Conservation (phyloP, 2,888 invertebrate genomes). For the Aleiodes leptofemur region DNA sequence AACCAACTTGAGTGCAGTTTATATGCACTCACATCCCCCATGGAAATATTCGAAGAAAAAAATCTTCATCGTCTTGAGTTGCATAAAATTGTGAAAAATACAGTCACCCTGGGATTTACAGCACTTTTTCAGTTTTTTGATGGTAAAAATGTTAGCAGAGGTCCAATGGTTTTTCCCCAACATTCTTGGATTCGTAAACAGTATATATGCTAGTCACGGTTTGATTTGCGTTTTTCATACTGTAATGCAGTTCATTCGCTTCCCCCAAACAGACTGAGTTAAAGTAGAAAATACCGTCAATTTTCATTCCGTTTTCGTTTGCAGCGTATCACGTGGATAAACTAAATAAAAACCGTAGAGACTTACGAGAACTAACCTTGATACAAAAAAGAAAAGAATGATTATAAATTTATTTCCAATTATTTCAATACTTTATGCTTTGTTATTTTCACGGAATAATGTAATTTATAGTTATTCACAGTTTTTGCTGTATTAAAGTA, state of each 20-base stretch:
- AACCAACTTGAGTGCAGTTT: conserved; percentile 15
- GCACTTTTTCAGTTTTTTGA: conserved; percentile 7
- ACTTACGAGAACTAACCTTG: conserved; percentile 23
- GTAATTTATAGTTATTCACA: too few relatives aligned
- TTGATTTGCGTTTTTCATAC: conserved; percentile 34
- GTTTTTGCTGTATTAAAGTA: too few relatives aligned
- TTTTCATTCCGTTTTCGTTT: conserved; percentile 46
- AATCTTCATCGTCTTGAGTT: not conserved
- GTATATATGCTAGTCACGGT: conserved; percentile 37
- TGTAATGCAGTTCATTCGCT: conserved; percentile 22
- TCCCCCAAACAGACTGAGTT: conserved; percentile 10
- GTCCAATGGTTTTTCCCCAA: conserved; percentile 3
- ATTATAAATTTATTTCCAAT: too few relatives aligned
- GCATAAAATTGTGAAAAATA: conserved; percentile 17
- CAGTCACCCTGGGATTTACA: conserved; percentile 13
- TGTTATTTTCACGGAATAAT: too few relatives aligned
- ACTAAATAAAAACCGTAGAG: conserved; percentile 7
- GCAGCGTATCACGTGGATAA: conserved; percentile 31
- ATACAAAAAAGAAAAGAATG: too few relatives aligned
- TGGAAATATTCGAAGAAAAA: conserved; percentile 18
- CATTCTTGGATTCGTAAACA: conserved; percentile 19
- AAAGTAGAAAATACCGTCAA: conserved; percentile 40
- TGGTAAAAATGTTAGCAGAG: not conserved
- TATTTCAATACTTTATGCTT: too few relatives aligned
- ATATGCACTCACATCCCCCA: conserved; percentile 20